Base-by-base conservation (phyloP, 2,797 vertebrate genomes). In the Lepilemur ruficaudatus region DNA sequence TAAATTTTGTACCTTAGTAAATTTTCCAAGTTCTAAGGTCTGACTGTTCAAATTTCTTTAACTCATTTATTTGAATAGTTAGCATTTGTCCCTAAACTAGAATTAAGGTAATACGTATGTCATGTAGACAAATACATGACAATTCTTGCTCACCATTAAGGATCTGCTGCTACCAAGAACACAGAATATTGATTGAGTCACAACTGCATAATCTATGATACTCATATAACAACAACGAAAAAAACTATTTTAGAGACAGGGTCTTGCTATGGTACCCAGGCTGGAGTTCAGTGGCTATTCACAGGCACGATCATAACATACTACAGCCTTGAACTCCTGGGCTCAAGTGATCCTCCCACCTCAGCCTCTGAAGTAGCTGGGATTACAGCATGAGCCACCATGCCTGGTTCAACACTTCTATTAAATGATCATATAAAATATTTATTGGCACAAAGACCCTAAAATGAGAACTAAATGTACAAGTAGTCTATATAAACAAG, bases 1-100 rank as follows among this genome's bases (percentile, higher is more conserved):
- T 81, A 38, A 89, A 97, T 91, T 93, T 63, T 89, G 38, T 70
- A 46, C 59, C 81, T 96, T 32, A 84, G 82, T 78, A 91, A 88
- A 75, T 89, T 70, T 89, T 43, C 18, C 17, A 63, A 80, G 22
- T 91, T 93, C 41, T 92, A 52, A 91, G 52, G 30, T 89, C 20
- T 78, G 57, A 89, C 67, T 90, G 91, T 75, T 86, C 57, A 92
- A 50, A 90, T 78, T 13, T 84, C 83, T 96, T 86, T 63, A 83
- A 65, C 48, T 93, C 63, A 95, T 78, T 69, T 94, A 87, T 82
- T 73, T 88, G 63, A 65, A 57, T 78, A 93, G 86, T 78, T 91
- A 91, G n/a, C 18, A 30, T 48, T 57, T 95, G 8, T 82, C 35
- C 69, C 79, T 86, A 72, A 88, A 93, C 23, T 52, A 96, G 12